Evolutionary conservation across 2,888 invertebrate genomes (phyloP).

Genomic region (Liposcelis brunnea): DNA sequence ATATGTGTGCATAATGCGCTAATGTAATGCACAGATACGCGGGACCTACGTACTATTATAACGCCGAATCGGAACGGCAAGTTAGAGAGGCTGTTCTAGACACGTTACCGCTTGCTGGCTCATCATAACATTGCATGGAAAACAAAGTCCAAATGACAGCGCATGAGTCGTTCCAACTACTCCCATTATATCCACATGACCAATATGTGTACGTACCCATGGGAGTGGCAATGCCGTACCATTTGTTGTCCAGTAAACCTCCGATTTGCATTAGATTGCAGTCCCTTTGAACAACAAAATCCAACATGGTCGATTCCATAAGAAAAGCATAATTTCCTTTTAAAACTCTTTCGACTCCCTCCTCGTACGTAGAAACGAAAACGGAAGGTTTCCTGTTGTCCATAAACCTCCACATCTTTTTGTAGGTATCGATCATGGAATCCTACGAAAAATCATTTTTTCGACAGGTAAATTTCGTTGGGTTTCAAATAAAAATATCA

Average conservation of each 20-base stretch:
- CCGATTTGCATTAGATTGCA: slow-evolving; percentile 97
- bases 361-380: slow-evolving; percentile 77
- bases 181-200: no score
- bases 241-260: slow-evolving; percentile 64
- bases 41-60: no score
- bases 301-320: slow-evolving; percentile 96
- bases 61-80: no score
- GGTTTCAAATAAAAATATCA: no score
- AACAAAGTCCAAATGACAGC: no score
- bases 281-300: slow-evolving; percentile 86
- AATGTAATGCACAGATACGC: no score
- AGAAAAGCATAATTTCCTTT: slow-evolving; percentile 90
- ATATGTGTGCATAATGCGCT: no score
- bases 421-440: slow-evolving; percentile 77
- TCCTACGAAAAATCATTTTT: slow-evolving; percentile 34
- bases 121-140: no score
- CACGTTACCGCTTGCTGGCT: no score
- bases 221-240: slow-evolving; percentile 93
- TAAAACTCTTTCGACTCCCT: slow-evolving; percentile 73
- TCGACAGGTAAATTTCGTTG: not conserved
- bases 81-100: no score
- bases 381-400: slow-evolving; percentile 59
- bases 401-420: slow-evolving; percentile 95
- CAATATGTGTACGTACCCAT: slow-evolving; percentile 45
- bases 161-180: no score